Percentiles rank a stretch among this genome's conserved stretches.
Evolutionary conservation across 1,140 invertebrate species (phyloP).

Genomic region (Reticulitermes speratus): DNA sequence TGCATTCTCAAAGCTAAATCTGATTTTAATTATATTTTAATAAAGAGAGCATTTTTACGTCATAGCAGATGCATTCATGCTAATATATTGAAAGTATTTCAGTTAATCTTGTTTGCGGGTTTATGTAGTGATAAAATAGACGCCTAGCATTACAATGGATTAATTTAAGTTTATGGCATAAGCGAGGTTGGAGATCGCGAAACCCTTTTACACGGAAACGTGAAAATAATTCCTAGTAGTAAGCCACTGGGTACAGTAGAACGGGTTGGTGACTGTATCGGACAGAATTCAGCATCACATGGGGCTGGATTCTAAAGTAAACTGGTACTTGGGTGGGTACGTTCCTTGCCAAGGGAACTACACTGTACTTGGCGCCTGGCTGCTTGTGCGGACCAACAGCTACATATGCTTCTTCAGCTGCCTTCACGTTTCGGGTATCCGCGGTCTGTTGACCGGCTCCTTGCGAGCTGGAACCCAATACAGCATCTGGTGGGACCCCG

Average conservation of each 20-base stretch:
- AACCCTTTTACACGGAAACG: no score
- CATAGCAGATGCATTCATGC: no score
- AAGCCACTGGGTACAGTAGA: background rate
- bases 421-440: background rate
- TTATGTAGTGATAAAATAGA: no score
- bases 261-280: background rate
- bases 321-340: background rate
- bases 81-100: no score
- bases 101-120: no score
- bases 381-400: background rate
- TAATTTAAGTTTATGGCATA: no score
- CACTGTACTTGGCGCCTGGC: background rate
- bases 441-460: background rate
- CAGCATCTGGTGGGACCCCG: conserved; percentile 51
- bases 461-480: background rate
- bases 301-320: background rate
- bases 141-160: no score
- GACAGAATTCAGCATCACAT: background rate
- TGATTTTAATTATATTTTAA: no score
- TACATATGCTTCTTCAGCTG: background rate
- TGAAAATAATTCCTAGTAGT: background rate
- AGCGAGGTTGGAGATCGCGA: no score
- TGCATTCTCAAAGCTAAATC: no score
- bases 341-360: background rate
- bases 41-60: no score